A percentile compares a stretch with the other conserved stretches of the same genome.
Evolutionary conservation across 2,797 vertebrate species (phyloP).

Genomic region (Masticophis lateralis): DNA sequence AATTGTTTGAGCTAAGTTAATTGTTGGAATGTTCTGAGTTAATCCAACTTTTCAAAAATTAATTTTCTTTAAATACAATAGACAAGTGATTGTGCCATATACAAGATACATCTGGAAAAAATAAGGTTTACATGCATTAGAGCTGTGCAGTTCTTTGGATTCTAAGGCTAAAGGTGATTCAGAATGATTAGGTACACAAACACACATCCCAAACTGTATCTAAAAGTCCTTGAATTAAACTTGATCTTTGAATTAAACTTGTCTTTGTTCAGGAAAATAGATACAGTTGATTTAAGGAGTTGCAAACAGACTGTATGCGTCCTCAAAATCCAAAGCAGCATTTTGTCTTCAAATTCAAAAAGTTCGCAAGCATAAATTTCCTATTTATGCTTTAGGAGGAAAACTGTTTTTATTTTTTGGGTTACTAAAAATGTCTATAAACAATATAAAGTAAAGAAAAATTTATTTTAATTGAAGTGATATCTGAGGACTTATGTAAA

Average conservation of each 20-base stretch:
- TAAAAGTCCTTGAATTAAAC: background rate
- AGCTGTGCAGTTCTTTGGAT: background rate
- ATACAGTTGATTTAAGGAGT: background rate
- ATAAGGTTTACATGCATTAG: background rate
- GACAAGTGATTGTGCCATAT: background rate
- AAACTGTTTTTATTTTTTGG: background rate
- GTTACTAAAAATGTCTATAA: conserved; percentile 40
- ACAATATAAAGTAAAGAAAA: conserved; percentile 50
- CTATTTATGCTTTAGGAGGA: conserved; percentile 5
- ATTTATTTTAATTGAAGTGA: conserved; percentile 63
- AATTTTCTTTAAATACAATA: background rate
- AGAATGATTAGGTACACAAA: background rate
- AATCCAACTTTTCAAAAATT: background rate
- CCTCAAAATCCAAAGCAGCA: background rate
- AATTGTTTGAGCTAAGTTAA: background rate
- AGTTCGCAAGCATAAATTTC: background rate
- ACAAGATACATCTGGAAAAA: background rate
- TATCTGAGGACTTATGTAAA: conserved; percentile 51
- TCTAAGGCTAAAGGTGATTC: background rate
- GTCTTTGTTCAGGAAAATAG: background rate
- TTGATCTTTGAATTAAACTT: background rate
- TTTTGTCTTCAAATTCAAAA: background rate
- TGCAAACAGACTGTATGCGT: background rate
- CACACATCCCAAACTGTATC: background rate
- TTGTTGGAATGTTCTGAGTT: background rate